Percentiles rank a stretch among this genome's conserved stretches.
Conservation (phyloP, 1,140 invertebrate species). For the Mizuhopecten yessoensis region DNA sequence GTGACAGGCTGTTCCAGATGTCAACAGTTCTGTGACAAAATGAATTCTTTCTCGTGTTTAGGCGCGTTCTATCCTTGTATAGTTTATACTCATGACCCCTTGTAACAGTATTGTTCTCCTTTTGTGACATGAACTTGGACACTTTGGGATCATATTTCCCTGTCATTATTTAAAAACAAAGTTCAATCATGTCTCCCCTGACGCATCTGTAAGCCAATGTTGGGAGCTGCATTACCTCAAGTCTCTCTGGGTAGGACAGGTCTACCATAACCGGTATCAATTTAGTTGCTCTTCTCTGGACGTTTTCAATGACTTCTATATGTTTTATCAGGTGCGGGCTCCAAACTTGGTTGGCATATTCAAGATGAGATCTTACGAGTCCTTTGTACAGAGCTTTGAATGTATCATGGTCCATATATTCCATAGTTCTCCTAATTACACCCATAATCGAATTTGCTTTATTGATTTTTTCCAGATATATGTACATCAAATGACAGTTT, state of each 20-base stretch:
- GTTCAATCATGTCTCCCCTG: neutral
- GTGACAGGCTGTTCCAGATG: too few relatives aligned
- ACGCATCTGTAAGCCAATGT: neutral
- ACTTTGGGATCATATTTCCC: too few relatives aligned
- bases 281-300: slow-evolving; percentile 5
- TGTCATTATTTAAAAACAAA: neutral
- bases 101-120: too few relatives aligned
- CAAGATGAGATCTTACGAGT: neutral
- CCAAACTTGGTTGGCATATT: slow-evolving; percentile 45
- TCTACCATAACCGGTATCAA: neutral
- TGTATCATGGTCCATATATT: neutral
- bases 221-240: neutral
- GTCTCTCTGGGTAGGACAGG: neutral
- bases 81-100: too few relatives aligned
- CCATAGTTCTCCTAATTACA: neutral
- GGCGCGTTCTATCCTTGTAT: too few relatives aligned
- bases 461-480: neutral
- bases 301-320: neutral
- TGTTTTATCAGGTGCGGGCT: slow-evolving; percentile 23
- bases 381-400: neutral
- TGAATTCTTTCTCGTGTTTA: too few relatives aligned
- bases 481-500: neutral
- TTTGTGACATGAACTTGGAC: too few relatives aligned
- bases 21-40: too few relatives aligned
- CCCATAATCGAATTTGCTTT: neutral